A percentile compares a stretch with the other conserved stretches of the same genome.
Evolutionary conservation across 2,888 invertebrate genomes (phyloP).

Genomic region (Dryococelus australis): DNA sequence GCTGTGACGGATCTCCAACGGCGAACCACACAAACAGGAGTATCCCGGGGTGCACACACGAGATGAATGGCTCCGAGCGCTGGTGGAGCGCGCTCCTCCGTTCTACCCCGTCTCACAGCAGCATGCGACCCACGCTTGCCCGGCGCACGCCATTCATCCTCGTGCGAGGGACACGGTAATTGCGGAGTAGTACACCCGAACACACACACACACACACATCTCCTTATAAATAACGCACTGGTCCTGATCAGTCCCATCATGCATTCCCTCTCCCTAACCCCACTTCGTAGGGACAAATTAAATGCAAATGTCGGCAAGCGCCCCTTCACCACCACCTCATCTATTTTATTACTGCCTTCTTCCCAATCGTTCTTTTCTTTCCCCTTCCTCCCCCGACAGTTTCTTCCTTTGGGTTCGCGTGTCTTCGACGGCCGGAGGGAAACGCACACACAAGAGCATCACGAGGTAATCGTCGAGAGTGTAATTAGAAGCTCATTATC

Average conservation of each 20-base stretch:
- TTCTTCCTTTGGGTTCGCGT: neutral
- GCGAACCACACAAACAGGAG: too few species aligned
- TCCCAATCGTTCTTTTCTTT: neutral
- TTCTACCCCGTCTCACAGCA: too few species aligned
- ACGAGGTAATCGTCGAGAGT: neutral
- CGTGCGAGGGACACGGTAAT: neutral
- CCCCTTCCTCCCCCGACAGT: neutral
- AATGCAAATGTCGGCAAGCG: neutral
- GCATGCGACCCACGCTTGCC: neutral
- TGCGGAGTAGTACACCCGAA: neutral
- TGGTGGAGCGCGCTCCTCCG: neutral
- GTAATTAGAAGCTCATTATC: neutral
- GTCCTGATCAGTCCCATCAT: neutral
- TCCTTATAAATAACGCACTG: neutral
- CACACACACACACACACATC: neutral
- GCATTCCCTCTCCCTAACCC: neutral
- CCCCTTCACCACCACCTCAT: neutral
- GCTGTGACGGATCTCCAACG: too few species aligned
- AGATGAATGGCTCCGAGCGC: neutral
- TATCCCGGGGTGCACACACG: too few species aligned
- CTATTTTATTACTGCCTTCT: neutral
- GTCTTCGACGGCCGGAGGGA: too few species aligned
- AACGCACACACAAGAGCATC: neutral
- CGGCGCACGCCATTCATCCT: neutral
- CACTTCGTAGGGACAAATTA: conserved; percentile 11